phyloP scores from a whole-genome alignment of 2,113 vertebrate genomes.

The Gallinago jamesoni region DNA sequence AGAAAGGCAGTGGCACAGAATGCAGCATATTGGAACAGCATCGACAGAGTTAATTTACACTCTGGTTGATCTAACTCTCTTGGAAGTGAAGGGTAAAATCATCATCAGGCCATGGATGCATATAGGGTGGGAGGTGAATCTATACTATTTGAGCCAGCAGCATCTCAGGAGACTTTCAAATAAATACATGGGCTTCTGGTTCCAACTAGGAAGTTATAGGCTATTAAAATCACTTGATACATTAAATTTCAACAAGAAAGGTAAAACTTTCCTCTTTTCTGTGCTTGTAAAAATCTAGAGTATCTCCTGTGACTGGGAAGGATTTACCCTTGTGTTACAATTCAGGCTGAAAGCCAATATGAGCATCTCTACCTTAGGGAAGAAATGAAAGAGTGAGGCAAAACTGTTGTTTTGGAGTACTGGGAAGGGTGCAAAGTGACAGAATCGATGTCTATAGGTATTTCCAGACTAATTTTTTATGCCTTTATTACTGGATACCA shows the following conservation, averaged over 20 bases:
- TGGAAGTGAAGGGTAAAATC: neutral
- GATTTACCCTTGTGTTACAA: neutral
- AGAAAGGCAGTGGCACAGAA: neutral
- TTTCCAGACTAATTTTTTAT: neutral
- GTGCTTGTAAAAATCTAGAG: neutral
- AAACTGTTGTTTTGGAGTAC: neutral
- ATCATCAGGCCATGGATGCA: neutral
- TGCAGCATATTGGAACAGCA: neutral
- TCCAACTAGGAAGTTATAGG: neutral
- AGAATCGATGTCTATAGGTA: fast-evolving
- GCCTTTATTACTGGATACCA: neutral
- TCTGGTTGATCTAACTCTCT: neutral
- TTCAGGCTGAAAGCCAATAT: neutral
- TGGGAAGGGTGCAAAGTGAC: neutral
- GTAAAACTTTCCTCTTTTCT: neutral
- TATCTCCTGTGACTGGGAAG: neutral
- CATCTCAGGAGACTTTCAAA: neutral
- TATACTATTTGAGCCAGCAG: neutral
- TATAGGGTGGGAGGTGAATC: neutral
- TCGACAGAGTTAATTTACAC: neutral
- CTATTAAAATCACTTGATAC: neutral
- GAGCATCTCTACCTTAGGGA: neutral
- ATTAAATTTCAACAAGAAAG: neutral
- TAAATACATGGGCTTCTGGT: neutral
- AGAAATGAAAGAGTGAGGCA: neutral